These are phyloP conservation scores for Cuniculus paca DNA, from an alignment of 2,797 vertebrate species.

Conservation along the genomic window DNA sequence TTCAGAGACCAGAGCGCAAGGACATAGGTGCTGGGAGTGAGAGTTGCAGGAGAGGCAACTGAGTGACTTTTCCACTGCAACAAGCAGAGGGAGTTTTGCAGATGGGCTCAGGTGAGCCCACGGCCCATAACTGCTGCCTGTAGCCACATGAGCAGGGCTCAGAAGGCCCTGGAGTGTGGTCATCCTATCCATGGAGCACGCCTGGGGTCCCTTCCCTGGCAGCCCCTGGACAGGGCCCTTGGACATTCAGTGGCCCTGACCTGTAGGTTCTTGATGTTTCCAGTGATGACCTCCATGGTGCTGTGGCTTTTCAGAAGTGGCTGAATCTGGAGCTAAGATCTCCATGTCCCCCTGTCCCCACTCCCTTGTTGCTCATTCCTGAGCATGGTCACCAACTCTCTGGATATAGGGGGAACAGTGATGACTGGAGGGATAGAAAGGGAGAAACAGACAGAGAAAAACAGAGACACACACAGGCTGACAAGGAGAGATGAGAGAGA, in stretches of 20 bases:
- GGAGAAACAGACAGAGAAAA: neutral
- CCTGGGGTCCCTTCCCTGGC: too few species aligned
- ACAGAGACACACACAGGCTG: neutral
- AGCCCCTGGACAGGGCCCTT: neutral
- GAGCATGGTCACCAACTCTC: neutral
- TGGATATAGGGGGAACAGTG: neutral
- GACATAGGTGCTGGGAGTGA: neutral
- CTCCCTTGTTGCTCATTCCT: neutral
- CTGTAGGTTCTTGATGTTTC: too few species aligned
- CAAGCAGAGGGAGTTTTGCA: neutral
- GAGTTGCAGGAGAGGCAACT: neutral
- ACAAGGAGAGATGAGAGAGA: neutral
- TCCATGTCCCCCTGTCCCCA: neutral
- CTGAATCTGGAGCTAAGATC: neutral
- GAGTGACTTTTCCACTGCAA: rapidly evolving
- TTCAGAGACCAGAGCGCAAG: neutral
- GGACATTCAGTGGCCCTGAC: neutral
- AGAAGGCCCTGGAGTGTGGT: neutral
- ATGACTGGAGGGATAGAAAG: neutral
- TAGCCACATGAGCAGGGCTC: neutral
- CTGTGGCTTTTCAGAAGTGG: neutral
- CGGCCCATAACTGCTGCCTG: neutral
- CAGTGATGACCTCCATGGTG: neutral
- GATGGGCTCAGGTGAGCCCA: too few species aligned
- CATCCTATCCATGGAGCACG: neutral